These are phyloP conservation scores for Parnassius apollo DNA, from an alignment of 2,888 invertebrate species.

Conservation along the genomic window DNA sequence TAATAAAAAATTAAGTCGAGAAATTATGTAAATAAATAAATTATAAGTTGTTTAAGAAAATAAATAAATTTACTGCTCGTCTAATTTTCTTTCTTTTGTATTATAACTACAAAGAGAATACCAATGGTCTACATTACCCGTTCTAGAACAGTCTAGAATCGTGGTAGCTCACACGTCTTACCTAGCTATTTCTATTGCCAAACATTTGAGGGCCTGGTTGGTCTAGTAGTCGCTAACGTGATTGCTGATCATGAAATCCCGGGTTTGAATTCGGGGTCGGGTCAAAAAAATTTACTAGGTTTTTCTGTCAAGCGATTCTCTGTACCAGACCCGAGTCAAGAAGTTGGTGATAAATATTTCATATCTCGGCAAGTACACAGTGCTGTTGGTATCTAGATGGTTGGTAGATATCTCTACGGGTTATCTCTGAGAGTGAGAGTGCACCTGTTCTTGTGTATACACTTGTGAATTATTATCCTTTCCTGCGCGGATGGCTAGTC, in stretches of 20 bases:
- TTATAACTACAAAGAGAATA: too few species aligned
- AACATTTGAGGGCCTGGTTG: not conserved
- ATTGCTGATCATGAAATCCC: too few species aligned
- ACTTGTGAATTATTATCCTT: too few species aligned
- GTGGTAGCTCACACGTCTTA: not conserved
- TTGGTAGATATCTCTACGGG: not conserved
- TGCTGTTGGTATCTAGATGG: not conserved
- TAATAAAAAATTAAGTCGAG: conserved; percentile 35
- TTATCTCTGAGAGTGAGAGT: too few species aligned
- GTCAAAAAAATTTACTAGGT: too few species aligned
- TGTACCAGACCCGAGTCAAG: not conserved
- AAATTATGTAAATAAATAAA: conserved; percentile 63
- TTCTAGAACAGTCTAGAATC: too few species aligned
- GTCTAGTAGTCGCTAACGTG: too few species aligned
- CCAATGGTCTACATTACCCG: too few species aligned
- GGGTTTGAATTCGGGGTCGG: too few species aligned
- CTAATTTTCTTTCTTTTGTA: conserved; percentile 38
- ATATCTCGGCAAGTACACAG: not conserved
- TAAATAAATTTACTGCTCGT: conserved; percentile 68
- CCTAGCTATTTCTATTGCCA: not conserved
- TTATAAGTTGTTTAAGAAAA: conserved; percentile 58
- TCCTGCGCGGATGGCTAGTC: too few species aligned
- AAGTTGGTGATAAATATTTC: not conserved
- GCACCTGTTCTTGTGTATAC: too few species aligned
- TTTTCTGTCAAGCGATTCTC: not conserved